A percentile compares a stretch with the other conserved stretches of the same genome.
phyloP scores from a whole-genome alignment of 2,888 invertebrate species.

The Microplitis deprimator region DNA sequence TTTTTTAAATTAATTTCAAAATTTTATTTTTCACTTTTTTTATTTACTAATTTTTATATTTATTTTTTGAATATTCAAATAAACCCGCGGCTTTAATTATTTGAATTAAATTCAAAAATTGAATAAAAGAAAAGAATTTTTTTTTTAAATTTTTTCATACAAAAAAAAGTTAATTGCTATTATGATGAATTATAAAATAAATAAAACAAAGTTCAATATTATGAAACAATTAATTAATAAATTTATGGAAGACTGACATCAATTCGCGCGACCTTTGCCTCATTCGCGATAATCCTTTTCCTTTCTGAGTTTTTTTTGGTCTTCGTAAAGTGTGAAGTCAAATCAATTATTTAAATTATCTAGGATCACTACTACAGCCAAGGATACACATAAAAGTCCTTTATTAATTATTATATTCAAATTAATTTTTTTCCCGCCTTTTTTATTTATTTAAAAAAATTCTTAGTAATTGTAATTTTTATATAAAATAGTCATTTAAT shows the following conservation, averaged over 20 bases:
- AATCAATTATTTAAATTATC: too few relatives aligned
- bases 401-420: too few relatives aligned
- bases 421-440: too few relatives aligned
- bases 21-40: neutral
- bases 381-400: neutral
- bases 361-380: too few relatives aligned
- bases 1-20: neutral
- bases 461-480: neutral
- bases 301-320: constrained; percentile 5
- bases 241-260: constrained; percentile 10
- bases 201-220: neutral
- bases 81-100: too few relatives aligned
- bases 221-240: neutral
- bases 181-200: constrained; percentile 1
- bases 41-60: neutral
- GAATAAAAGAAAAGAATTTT: too few relatives aligned
- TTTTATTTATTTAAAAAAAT: too few relatives aligned
- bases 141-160: too few relatives aligned
- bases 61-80: neutral
- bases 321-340: constrained; percentile 18
- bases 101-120: too few relatives aligned
- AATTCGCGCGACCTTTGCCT: constrained; percentile 38
- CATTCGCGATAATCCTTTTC: constrained; percentile 29
- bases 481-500: neutral
- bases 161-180: neutral